These are phyloP conservation scores for Sycophila sp. DNA, from an alignment of 1,140 invertebrate genomes.

Conservation along the genomic window DNA sequence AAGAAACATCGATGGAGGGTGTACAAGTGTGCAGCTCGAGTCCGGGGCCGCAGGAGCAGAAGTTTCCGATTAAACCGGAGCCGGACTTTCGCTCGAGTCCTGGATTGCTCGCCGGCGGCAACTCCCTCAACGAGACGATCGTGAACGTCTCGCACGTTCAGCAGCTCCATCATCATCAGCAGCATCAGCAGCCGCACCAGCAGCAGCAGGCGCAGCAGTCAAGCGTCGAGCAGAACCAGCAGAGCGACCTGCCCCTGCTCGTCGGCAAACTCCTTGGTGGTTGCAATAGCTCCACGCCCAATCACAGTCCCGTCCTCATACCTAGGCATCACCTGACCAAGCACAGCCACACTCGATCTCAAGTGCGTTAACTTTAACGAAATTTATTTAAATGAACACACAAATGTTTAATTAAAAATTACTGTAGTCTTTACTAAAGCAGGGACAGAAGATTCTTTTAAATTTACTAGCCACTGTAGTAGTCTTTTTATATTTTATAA, in stretches of 20 bases:
- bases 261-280: constrained; percentile 74
- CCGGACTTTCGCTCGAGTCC: constrained; percentile 63
- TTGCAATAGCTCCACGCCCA: constrained; percentile 71
- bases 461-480: no score
- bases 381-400: no score
- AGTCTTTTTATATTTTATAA: no score
- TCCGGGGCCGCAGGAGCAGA: constrained; percentile 59
- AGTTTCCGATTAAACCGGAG: constrained; percentile 62
- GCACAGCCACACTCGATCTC: constrained; percentile 63
- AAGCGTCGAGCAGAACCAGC: constrained; percentile 52
- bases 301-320: constrained; percentile 73
- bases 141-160: constrained; percentile 56
- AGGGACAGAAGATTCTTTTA: no score
- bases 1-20: constrained; percentile 68
- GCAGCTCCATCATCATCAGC: constrained; percentile 44
- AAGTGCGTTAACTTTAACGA: constrained; percentile 51
- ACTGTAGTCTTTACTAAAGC: no score
- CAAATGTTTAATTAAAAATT: no score
- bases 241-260: constrained; percentile 68
- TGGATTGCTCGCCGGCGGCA: constrained; percentile 44
- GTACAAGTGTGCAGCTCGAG: constrained; percentile 64
- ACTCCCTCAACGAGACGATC: constrained; percentile 54
- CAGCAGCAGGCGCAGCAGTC: constrained; percentile 51
- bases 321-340: constrained; percentile 69
- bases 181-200: constrained; percentile 46